phyloP scores from a whole-genome alignment of 2,888 invertebrate species.

The Xestia xanthographa region DNA sequence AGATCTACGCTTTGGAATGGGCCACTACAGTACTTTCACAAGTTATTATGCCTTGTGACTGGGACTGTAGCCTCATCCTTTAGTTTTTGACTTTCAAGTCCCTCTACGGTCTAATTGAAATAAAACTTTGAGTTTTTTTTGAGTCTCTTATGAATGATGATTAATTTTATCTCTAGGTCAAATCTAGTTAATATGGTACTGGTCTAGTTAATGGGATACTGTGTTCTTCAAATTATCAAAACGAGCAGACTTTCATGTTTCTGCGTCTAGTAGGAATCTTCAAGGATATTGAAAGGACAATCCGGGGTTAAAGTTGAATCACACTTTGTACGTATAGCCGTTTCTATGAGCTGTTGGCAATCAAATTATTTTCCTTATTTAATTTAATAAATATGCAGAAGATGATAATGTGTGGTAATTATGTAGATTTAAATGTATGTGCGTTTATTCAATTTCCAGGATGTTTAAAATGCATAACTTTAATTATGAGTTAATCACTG shows the following conservation, averaged over 20 bases:
- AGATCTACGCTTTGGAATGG: no score
- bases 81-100: no score
- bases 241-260: not conserved
- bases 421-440: not conserved
- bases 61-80: no score
- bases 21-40: no score
- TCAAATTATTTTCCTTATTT: conserved; percentile 41
- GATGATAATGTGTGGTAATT: conserved; percentile 16
- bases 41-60: no score
- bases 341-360: conserved; percentile 15
- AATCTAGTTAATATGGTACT: not conserved
- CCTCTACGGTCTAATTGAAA: no score
- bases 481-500: not conserved
- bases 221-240: not conserved
- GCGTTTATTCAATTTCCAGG: conserved; percentile 9
- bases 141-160: not conserved
- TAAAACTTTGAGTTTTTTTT: not conserved
- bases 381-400: conserved; percentile 7
- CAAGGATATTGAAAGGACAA: conserved; percentile 38
- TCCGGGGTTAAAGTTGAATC: conserved; percentile 25
- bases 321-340: conserved; percentile 3
- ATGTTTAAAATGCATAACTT: not conserved
- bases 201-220: no score
- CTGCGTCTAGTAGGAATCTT: not conserved
- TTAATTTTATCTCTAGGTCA: not conserved